Evolutionary conservation across 2,113 vertebrate genomes (phyloP).

Genomic region (Bothrops jararaca): DNA sequence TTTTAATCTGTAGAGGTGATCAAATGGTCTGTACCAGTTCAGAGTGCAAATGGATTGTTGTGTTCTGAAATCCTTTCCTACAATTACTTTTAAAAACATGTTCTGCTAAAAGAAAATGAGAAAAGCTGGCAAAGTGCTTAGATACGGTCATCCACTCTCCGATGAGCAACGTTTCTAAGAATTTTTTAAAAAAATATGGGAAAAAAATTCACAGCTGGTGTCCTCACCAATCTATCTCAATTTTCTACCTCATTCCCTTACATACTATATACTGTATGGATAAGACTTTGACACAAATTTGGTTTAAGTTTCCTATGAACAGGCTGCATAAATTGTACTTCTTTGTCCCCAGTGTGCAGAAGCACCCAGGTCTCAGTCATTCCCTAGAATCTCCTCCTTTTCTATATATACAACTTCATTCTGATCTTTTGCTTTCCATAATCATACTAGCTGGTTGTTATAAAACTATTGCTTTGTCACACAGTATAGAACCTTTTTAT

Average conservation of each 20-base stretch:
- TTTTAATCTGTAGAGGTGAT: conserved; percentile 10
- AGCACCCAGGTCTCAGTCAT: background rate
- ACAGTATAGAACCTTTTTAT: background rate
- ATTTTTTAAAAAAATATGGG: background rate
- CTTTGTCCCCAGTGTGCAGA: background rate
- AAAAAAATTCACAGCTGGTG: background rate
- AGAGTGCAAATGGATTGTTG: background rate
- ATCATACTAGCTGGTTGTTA: background rate
- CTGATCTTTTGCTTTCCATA: background rate
- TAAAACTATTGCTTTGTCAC: background rate
- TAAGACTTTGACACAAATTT: background rate
- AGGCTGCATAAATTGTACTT: background rate
- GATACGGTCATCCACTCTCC: background rate
- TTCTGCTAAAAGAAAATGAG: background rate
- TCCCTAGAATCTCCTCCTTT: background rate
- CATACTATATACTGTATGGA: background rate
- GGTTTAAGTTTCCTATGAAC: background rate
- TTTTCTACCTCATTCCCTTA: background rate
- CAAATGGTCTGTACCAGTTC: background rate
- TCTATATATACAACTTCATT: background rate
- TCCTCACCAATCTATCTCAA: background rate
- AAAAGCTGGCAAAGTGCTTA: background rate
- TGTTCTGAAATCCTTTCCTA: background rate
- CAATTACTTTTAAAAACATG: background rate
- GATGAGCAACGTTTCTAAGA: background rate